phyloP scores from a whole-genome alignment of 2,888 invertebrate genomes.

The Gonocerus acuteangulatus region DNA sequence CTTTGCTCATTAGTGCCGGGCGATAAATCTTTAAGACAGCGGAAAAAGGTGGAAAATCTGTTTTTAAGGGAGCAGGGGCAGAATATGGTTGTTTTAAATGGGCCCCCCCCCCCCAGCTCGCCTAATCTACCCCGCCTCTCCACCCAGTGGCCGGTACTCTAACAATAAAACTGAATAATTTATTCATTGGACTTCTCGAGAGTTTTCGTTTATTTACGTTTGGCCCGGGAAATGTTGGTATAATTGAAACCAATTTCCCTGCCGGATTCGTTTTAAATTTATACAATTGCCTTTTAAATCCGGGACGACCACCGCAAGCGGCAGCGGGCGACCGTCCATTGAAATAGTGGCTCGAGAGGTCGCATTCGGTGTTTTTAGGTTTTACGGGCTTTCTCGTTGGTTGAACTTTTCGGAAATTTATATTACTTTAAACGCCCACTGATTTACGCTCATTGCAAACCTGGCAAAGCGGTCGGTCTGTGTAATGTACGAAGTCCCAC shows the following conservation, averaged over 20 bases:
- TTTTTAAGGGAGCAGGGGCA: conserved; percentile 27
- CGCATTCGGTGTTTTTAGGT: background rate
- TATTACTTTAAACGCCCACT: conserved; percentile 6
- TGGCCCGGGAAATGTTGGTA: conserved; percentile 7
- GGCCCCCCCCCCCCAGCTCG: conserved; percentile 9
- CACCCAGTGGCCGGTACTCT: conserved; percentile 10
- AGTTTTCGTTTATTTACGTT: conserved; percentile 30
- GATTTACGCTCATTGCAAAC: background rate
- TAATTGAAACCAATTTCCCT: conserved; percentile 9
- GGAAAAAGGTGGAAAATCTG: conserved; percentile 28
- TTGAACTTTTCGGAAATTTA: conserved; percentile 7
- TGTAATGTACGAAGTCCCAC: too few relatives aligned
- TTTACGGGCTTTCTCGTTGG: background rate
- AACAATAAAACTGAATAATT: conserved; percentile 36
- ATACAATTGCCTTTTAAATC: conserved; percentile 21
- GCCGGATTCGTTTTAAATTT: background rate
- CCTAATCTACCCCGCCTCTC: conserved; percentile 12
- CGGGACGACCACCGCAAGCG: background rate
- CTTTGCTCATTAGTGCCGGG: too few relatives aligned
- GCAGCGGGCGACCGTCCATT: background rate
- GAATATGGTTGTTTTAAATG: conserved; percentile 14
- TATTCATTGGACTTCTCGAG: conserved; percentile 33
- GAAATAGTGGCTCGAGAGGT: background rate
- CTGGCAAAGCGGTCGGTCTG: too few relatives aligned
- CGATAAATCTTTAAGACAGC: background rate